Evolutionary conservation across 2,113 vertebrate species (phyloP), one percentile per base, ranked within the genome.

Genomic region (Hippocampus mohnikei): DNA sequence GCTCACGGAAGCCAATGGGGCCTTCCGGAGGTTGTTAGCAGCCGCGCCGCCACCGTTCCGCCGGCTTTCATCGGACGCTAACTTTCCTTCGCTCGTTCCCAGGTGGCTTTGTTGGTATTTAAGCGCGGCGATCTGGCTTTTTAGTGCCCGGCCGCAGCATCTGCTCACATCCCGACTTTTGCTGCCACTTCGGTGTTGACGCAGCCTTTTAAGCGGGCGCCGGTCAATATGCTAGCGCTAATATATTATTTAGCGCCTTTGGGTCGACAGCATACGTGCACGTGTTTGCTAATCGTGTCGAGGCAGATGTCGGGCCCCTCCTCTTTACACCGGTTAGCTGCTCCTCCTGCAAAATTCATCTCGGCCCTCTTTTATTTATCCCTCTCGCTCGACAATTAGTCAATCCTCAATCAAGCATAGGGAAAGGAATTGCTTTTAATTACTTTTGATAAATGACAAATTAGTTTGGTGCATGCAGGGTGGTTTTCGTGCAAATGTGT

Each of bases 371-470:
- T 90, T 90, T 84, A 86, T 89, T 88, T 83, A 86, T 87, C 81
- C 79, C 80, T 80, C 76, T 1, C 23, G 3, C 88, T 83, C 78
- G 87, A 89, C 86, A 89, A 90, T 91, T 91, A 91, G 87, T 88
- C 86, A 82, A 87, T 89, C 87, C 87, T 81, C 90, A 90, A 89
- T 91, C 88, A 91, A 87, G 87, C 83, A 78, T 81, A 88, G 87
- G 85, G 37, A 82, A 89, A 88, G 81, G 87, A 91, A 91, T 89
- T 88, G 88, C 87, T 91, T 92, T 92, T 91, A 91, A 92, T 92
- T 91, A 92, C 90, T 91, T 90, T 89, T 92, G 89, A 92, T 91
- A 91, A 91, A 92, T 91, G 90, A 92, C 91, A 90, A 91, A 91
- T 90, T 88, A 89, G 63, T 83, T 84, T 90, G 85, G 88, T 85